Conservation (phyloP, 2,888 invertebrate genomes). For the Machimus atricapillus region DNA sequence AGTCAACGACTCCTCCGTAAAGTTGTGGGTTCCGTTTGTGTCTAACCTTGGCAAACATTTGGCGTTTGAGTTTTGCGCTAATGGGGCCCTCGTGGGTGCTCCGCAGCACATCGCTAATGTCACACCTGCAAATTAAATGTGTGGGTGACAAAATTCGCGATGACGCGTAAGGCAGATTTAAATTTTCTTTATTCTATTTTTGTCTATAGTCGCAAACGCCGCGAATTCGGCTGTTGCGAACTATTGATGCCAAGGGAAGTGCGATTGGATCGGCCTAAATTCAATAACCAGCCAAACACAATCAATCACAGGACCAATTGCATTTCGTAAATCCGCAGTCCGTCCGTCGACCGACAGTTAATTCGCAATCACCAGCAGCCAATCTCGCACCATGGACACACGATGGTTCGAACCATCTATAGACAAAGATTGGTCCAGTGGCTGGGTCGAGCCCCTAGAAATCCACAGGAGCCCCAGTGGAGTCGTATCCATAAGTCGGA, state of each 20-base stretch:
- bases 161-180: neutral
- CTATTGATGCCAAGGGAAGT: neutral
- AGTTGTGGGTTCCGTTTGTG: neutral
- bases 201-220: neutral
- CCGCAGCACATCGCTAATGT: neutral
- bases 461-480: neutral
- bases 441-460: neutral
- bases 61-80: neutral
- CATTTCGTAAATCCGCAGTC: neutral
- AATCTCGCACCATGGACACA: neutral
- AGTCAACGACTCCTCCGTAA: neutral
- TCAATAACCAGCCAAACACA: neutral
- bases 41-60: neutral
- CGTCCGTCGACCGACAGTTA: neutral
- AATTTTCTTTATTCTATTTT: neutral
- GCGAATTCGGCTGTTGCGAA: neutral
- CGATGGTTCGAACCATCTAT: neutral
- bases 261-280: neutral
- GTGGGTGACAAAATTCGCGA: neutral
- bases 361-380: neutral
- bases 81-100: neutral
- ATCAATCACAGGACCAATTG: neutral
- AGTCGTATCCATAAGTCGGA: no score
- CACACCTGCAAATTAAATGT: neutral
- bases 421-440: neutral